phyloP scores from a whole-genome alignment of 2,888 invertebrate genomes.

The Philonicus albiceps region DNA sequence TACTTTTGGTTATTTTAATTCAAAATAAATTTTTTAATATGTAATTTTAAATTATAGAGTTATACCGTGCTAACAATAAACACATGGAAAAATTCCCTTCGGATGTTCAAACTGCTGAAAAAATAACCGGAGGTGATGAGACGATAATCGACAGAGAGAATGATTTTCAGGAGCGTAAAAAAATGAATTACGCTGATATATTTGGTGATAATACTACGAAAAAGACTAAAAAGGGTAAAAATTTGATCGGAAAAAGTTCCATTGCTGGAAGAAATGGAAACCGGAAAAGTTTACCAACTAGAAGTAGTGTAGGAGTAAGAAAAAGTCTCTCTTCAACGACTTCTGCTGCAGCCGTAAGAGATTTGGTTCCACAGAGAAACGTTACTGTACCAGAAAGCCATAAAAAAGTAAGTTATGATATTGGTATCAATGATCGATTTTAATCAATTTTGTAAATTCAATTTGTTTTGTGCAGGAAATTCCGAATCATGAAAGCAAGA shows the following conservation, averaged over 20 bases:
- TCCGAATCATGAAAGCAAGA: slow-evolving; percentile 2
- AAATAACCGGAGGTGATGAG: slow-evolving; percentile 74
- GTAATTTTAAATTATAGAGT: slow-evolving; percentile 63
- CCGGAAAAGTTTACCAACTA: not conserved
- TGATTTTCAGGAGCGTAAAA: slow-evolving; percentile 65
- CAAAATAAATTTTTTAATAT: not conserved
- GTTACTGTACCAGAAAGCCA: not conserved
- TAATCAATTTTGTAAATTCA: not conserved
- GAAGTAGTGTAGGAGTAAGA: not conserved
- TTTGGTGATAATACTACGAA: slow-evolving; percentile 61
- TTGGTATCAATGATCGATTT: too few species aligned
- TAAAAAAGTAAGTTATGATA: not conserved
- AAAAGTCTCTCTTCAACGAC: not conserved
- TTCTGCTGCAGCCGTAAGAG: not conserved
- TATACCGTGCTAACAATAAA: slow-evolving; percentile 70
- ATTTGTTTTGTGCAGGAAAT: not conserved
- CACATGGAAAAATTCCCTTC: slow-evolving; percentile 82
- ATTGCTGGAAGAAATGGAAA: not conserved
- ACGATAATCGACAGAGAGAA: slow-evolving; percentile 71
- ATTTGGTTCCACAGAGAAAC: not conserved
- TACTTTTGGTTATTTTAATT: slow-evolving; percentile 48
- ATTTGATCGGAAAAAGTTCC: slow-evolving; percentile 46
- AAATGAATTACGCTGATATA: slow-evolving; percentile 61
- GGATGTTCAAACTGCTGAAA: slow-evolving; percentile 79
- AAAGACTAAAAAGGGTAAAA: slow-evolving; percentile 45